Evolutionary conservation across 2,888 invertebrate genomes (phyloP).

Genomic region (Ochropleura leucogaster): DNA sequence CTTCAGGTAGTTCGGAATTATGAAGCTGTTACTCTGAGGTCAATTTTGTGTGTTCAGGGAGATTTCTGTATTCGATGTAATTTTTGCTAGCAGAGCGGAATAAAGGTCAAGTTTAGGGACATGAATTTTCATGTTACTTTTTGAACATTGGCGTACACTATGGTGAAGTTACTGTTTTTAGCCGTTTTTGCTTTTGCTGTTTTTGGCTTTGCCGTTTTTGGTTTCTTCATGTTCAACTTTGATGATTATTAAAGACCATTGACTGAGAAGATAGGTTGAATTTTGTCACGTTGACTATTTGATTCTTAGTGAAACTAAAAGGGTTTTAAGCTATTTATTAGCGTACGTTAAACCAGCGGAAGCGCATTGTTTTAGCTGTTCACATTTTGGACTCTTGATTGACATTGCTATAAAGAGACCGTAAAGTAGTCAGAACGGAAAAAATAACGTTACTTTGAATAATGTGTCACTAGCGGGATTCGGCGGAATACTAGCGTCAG

Average conservation of each 20-base stretch:
- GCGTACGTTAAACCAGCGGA: background rate
- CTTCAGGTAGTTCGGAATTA: constrained; percentile 21
- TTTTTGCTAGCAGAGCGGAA: constrained; percentile 24
- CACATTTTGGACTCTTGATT: background rate
- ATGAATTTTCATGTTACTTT: background rate
- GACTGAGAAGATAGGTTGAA: background rate
- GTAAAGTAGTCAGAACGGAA: background rate
- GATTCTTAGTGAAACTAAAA: background rate
- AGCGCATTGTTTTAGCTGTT: background rate
- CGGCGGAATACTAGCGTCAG: too few relatives aligned
- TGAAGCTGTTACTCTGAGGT: constrained; percentile 44
- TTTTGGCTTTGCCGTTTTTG: background rate
- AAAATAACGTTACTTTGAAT: background rate
- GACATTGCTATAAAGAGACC: background rate
- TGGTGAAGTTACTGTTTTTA: background rate
- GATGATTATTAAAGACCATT: background rate
- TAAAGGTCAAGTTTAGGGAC: constrained; percentile 27
- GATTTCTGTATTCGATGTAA: constrained; percentile 32
- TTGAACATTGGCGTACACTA: background rate
- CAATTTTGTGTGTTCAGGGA: constrained; percentile 43
- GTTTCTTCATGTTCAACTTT: background rate
- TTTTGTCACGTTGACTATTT: background rate
- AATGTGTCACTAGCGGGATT: too few relatives aligned
- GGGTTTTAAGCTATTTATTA: background rate
- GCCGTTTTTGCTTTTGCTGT: too few relatives aligned